phyloP scores from a whole-genome alignment of 2,888 invertebrate genomes.

The Mystacides longicornis region DNA sequence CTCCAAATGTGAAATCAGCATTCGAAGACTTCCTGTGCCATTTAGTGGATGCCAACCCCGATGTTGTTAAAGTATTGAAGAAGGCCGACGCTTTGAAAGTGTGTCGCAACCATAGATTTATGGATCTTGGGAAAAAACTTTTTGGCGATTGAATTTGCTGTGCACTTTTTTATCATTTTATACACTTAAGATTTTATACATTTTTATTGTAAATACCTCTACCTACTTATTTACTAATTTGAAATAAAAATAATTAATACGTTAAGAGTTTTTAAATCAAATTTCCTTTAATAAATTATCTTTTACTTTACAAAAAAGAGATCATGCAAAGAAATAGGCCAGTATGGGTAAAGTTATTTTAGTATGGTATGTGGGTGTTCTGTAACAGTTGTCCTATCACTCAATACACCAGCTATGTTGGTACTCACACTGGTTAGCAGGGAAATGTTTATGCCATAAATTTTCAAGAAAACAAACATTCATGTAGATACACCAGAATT shows the following conservation, averaged over 20 bases:
- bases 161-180: slow-evolving; percentile 2
- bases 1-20: slow-evolving; percentile 78
- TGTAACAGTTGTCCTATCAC: neutral
- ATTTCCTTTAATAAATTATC: no score
- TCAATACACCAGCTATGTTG: neutral
- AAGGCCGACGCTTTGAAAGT: slow-evolving; percentile 76
- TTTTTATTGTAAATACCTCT: slow-evolving; percentile 18
- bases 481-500: no score
- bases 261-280: no score
- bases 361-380: neutral
- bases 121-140: slow-evolving; percentile 81
- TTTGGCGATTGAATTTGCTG: slow-evolving; percentile 65
- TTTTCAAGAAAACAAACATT: no score
- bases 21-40: slow-evolving; percentile 85
- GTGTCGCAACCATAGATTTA: slow-evolving; percentile 79
- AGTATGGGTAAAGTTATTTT: neutral
- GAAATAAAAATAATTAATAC: neutral
- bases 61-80: slow-evolving; percentile 67
- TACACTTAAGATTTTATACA: slow-evolving; percentile 5
- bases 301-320: no score
- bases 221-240: neutral
- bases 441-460: no score
- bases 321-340: no score
- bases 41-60: slow-evolving; percentile 72
- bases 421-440: neutral